Evolutionary conservation across 2,113 vertebrate genomes (phyloP), one percentile per base, ranked within the genome.

Genomic region (Xenopus laevis): DNA sequence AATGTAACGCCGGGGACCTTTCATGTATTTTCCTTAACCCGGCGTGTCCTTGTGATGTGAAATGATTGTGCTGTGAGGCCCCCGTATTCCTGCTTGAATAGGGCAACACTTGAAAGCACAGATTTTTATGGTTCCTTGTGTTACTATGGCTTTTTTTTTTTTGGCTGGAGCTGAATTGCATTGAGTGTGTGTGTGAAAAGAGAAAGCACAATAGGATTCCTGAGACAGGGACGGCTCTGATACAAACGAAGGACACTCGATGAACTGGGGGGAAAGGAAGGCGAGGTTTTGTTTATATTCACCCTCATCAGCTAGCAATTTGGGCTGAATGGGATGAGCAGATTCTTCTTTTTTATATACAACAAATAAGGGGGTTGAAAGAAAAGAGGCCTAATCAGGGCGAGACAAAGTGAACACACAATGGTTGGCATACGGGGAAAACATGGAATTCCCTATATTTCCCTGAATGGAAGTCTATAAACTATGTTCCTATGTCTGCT

Each of bases 141-240:
- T 71, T 62, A 57, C 47, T 40, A 63, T 65, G 60, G 40, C 15
- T 81, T 84, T 82, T 27, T 84, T 82, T 27, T 27, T 27, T 82
- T 81, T 81, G 13, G 81, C 82, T 74, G 67, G 77, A 73, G 73
- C 77, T 79, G 80, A 82, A 87, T 90, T 84, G 78, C 71, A 72
- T 69, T 52, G 71, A 40, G 33, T 71, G 72, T 82, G 72, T 82
- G 13, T 70, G 30, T 86, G 79, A 83, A 87, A 86, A 84, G 68
- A 50, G 20, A 65, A 62, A 45, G 16, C 60, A 78, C 61, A 83
- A 7, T 79, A 68, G 33, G 65, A 79, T 84, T 82, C 69, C 71
- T 77, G 72, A 80, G 78, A 71, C 76, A 70, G 78, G 73, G 78
- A 65, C 60, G 55, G 7, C 61, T 58, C 13, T 64, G 23, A 60